Base-by-base conservation (phyloP, 1,140 invertebrate genomes). In the Caenorhabditis latens region DNA sequence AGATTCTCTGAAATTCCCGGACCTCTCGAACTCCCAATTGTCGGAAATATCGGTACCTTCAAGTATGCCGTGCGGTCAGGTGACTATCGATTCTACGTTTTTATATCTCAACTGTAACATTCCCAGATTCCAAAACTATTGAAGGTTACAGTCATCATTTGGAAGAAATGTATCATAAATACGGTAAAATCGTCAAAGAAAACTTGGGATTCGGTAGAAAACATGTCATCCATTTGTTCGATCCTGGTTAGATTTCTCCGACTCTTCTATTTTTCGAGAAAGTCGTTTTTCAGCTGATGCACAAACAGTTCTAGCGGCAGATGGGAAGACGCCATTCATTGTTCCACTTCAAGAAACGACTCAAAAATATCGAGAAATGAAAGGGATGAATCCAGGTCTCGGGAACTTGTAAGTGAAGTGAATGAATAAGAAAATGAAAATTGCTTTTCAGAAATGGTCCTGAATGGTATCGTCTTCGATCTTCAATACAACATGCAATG, bases 401-500 rank as follows among this genome's bases (percentile, higher is more conserved):
- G 94, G 94, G 58, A 95, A 95, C 90, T 93, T 92, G 94, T 94
- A 91, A 92, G 92, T 90, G 50, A 5, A 16, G 7, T n/a, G 6
- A 58, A 14, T 65, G n/a, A 24, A 8, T 65, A 42, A 84, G 40
- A n/a, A 84, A 21, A 16, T 43, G 19, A 88, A 79, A 24, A 14
- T 50, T 83, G 40, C 42, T 65, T 88, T 93, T 84, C 93, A 96
- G 96, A n/a, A 96, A 96, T 91, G 96, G 96, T 32, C 95, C 95
- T 92, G 95, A 95, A 88, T 96, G 96, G 96, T 95, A 96, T 90
- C 94, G 94, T 84, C 96, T 96, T 90, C 94, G 96, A 53, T 95
- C 95, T 46, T 95, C 95, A 93, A 95, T 96, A n/a, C 96, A 96
- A 90, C 95, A 96, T 92, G 94, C 95, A n/a, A 94, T 96, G 93